Percentiles rank a stretch among this genome's conserved stretches.
These are phyloP conservation scores for Schlechtendalia chinensis DNA, from an alignment of 1,140 invertebrate species.

Conservation along the genomic window DNA sequence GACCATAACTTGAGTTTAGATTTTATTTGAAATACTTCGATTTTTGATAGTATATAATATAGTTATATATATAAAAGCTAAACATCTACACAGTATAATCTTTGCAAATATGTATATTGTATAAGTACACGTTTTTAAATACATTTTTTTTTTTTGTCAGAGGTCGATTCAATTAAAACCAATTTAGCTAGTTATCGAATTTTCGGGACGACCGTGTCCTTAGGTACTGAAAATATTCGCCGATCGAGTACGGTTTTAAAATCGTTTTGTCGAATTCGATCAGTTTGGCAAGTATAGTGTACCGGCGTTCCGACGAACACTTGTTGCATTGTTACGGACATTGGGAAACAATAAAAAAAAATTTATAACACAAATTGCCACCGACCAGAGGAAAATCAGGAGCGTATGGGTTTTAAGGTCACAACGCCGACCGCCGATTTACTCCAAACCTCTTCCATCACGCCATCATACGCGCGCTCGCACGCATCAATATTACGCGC, in stretches of 20 bases:
- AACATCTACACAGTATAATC: background rate
- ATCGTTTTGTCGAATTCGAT: background rate
- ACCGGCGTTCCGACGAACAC: too few relatives aligned
- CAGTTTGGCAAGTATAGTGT: too few relatives aligned
- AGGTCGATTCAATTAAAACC: conserved; percentile 28
- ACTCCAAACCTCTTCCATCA: conserved; percentile 28
- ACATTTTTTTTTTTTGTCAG: background rate
- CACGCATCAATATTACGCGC: background rate
- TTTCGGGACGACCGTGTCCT: background rate
- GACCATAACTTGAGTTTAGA: background rate
- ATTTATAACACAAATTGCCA: background rate
- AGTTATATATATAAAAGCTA: background rate
- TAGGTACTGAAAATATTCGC: conserved; percentile 19
- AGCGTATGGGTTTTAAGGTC: conserved; percentile 18
- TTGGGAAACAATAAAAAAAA: background rate
- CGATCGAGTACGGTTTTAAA: background rate
- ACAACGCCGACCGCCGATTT: conserved; percentile 8
- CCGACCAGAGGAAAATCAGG: background rate
- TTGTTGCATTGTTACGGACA: background rate
- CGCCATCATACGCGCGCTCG: conserved; percentile 23
- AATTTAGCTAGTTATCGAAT: conserved; percentile 8
- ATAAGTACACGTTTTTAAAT: background rate
- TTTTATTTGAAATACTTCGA: background rate
- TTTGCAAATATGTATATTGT: conserved; percentile 8
- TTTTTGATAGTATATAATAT: background rate